phyloP scores from a whole-genome alignment of 2,113 vertebrate genomes.

The Macaca fascicularis region DNA sequence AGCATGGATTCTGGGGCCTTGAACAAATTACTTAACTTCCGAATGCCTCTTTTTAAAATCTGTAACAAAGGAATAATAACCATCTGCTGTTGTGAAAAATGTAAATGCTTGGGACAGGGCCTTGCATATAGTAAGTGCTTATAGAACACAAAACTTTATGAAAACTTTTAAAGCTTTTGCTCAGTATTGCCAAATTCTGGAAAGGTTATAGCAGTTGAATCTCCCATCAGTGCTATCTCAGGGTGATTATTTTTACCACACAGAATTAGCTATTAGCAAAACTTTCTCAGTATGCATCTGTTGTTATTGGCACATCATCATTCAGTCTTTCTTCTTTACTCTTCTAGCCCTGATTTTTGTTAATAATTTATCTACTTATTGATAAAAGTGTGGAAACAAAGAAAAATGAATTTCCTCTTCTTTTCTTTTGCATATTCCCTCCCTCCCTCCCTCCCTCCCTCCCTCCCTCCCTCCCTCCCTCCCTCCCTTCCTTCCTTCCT shows the following conservation, averaged over 20 bases:
- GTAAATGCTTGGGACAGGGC: neutral
- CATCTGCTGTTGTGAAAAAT: neutral
- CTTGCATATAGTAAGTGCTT: neutral
- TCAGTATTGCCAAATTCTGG: neutral
- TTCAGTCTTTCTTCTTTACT: neutral
- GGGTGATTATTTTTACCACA: neutral
- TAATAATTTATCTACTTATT: neutral
- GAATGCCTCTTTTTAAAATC: neutral
- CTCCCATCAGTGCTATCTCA: neutral
- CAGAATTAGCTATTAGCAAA: neutral
- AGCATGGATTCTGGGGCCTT: neutral
- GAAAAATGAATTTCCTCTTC: neutral
- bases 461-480: neutral
- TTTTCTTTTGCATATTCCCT: neutral
- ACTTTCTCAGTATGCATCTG: neutral
- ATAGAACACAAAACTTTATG: neutral
- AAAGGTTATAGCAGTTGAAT: neutral
- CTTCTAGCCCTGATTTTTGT: neutral
- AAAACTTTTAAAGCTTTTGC: neutral
- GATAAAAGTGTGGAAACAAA: neutral
- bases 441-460: too few relatives aligned
- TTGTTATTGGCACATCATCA: neutral
- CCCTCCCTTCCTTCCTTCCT: neutral
- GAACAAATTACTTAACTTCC: neutral
- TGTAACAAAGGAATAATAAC: neutral